Evolutionary conservation across 2,113 vertebrate species (phyloP).

Genomic region (Pedetes capensis): DNA sequence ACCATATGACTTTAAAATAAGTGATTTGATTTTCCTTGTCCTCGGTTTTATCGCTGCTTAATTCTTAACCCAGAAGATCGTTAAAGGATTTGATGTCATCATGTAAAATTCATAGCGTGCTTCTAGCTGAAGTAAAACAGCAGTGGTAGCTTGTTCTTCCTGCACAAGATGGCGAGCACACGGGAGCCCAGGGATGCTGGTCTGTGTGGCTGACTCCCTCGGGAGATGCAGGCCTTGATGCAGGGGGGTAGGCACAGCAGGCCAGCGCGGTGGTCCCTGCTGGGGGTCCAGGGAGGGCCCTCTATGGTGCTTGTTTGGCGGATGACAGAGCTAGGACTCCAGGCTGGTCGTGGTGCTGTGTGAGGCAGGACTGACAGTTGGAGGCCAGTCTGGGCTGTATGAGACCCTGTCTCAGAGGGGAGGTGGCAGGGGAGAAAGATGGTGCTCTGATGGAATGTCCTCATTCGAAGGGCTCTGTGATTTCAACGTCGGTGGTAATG

Average conservation of each 20-base stretch:
- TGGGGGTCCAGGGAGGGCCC: neutral
- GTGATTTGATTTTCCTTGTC: neutral
- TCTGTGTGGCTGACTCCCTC: neutral
- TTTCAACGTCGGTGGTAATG: neutral
- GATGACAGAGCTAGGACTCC: no score
- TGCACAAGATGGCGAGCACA: neutral
- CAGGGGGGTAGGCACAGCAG: rapidly evolving
- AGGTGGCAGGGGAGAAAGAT: no score
- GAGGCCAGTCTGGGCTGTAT: no score
- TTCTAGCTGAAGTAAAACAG: neutral
- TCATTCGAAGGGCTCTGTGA: no score
- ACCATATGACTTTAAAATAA: neutral
- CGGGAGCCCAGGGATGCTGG: no score
- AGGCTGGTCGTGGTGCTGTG: no score
- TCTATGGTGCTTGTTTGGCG: rapidly evolving
- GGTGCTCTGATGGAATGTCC: no score
- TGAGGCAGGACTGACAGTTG: no score
- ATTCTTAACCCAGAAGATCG: neutral
- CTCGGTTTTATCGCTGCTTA: neutral
- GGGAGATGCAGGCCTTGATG: rapidly evolving
- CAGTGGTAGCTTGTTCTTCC: neutral
- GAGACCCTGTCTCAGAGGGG: no score
- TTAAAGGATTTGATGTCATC: neutral
- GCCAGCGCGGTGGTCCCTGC: neutral
- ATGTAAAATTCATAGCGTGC: no score